phyloP scores from a whole-genome alignment of 2,888 invertebrate species.

The Thereva nobilitata region DNA sequence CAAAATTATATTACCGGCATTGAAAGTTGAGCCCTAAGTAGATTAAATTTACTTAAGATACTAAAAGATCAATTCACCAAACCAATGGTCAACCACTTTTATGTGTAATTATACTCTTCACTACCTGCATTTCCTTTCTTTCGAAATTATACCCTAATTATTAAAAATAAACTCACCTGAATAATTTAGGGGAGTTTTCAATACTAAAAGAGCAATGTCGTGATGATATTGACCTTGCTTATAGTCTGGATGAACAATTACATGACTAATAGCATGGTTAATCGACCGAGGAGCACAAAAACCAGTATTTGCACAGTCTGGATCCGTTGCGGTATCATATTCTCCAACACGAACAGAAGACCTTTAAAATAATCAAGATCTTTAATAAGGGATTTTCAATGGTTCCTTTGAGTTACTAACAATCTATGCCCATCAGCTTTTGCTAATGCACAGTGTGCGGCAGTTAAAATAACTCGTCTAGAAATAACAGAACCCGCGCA shows the following conservation, averaged over 20 bases:
- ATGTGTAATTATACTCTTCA: too few relatives aligned
- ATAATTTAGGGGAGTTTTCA: constrained; percentile 70
- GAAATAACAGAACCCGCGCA: constrained; percentile 76
- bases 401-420: constrained; percentile 60
- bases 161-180: constrained; percentile 59
- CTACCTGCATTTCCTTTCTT: too few relatives aligned
- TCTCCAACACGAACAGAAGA: constrained; percentile 75
- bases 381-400: not conserved
- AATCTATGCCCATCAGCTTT: constrained; percentile 75
- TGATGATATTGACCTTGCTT: constrained; percentile 69
- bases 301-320: constrained; percentile 71
- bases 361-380: constrained; percentile 56
- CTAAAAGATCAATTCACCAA: too few relatives aligned
- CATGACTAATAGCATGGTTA: constrained; percentile 73
- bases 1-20: too few relatives aligned
- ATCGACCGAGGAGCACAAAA: constrained; percentile 75
- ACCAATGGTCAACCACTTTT: too few relatives aligned
- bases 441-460: constrained; percentile 79
- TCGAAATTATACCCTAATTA: not conserved
- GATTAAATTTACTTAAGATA: too few relatives aligned
- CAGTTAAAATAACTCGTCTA: constrained; percentile 68
- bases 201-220: constrained; percentile 74
- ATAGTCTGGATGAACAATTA: constrained; percentile 78
- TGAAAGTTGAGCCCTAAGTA: too few relatives aligned
- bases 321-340: constrained; percentile 71